phyloP scores from a whole-genome alignment of 1,140 invertebrate species.

The Acyrthosiphon pisum region DNA sequence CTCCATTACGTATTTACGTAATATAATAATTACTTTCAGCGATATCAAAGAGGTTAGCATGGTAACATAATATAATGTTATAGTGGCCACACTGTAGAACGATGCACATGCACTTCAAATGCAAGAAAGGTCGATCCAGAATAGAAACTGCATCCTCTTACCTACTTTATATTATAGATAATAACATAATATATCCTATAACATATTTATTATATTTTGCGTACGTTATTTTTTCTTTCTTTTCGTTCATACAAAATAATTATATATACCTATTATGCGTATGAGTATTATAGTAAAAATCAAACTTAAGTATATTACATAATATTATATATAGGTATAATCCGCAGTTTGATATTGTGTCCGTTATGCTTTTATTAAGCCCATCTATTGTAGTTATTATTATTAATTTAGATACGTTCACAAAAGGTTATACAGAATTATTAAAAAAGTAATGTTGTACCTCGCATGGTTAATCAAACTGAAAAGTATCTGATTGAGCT shows the following conservation, averaged over 20 bases:
- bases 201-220: background rate
- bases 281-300: background rate
- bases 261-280: background rate
- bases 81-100: too few relatives aligned
- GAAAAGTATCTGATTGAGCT: background rate
- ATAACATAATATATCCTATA: background rate
- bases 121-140: too few relatives aligned
- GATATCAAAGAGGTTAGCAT: too few relatives aligned
- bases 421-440: slow-evolving; percentile 18
- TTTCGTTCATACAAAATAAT: background rate
- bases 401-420: background rate
- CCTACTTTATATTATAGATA: too few relatives aligned
- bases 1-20: too few relatives aligned
- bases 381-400: background rate
- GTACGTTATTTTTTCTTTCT: background rate
- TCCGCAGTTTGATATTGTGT: background rate
- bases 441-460: background rate
- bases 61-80: too few relatives aligned
- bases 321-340: background rate
- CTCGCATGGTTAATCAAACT: slow-evolving; percentile 5
- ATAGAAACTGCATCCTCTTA: too few relatives aligned
- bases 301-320: background rate
- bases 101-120: too few relatives aligned
- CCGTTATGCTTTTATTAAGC: too few relatives aligned
- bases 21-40: too few relatives aligned